These are phyloP conservation scores for Synanthedon vespiformis DNA, from an alignment of 2,888 invertebrate species.

Conservation along the genomic window DNA sequence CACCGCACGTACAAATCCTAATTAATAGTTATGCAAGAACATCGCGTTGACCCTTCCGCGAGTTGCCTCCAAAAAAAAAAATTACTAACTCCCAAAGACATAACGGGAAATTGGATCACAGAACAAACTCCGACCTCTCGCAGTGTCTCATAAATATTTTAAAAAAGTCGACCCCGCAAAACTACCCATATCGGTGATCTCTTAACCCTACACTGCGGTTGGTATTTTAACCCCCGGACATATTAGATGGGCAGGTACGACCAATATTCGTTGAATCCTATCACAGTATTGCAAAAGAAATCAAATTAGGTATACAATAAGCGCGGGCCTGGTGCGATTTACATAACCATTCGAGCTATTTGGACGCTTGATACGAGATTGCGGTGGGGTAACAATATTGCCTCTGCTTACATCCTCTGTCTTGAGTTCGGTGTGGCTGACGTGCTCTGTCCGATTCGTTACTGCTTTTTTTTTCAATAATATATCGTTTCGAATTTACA, in stretches of 20 bases:
- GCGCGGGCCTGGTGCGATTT: slow-evolving; percentile 60
- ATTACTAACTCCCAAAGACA: slow-evolving; percentile 64
- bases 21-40: slow-evolving; percentile 58
- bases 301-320: slow-evolving; percentile 71
- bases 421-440: slow-evolving; percentile 9
- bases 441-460: not conserved
- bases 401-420: slow-evolving; percentile 35
- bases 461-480: not conserved
- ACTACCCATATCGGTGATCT: slow-evolving; percentile 59
- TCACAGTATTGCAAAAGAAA: slow-evolving; percentile 65
- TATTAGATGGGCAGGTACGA: slow-evolving; percentile 58
- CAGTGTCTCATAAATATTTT: slow-evolving; percentile 65
- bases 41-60: slow-evolving; percentile 37
- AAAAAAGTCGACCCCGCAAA: slow-evolving; percentile 43
- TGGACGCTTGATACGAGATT: slow-evolving; percentile 62
- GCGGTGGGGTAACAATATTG: slow-evolving; percentile 61
- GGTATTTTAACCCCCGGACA: slow-evolving; percentile 36
- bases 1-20: slow-evolving; percentile 38
- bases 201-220: slow-evolving; percentile 49
- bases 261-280: slow-evolving; percentile 59
- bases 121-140: slow-evolving; percentile 43
- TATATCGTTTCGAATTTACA: not conserved
- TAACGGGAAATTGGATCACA: slow-evolving; percentile 69
- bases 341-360: slow-evolving; percentile 67
- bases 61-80: slow-evolving; percentile 23